These are phyloP conservation scores for Xanthorhoe spadicearia DNA, from an alignment of 2,888 invertebrate genomes.

Conservation along the genomic window DNA sequence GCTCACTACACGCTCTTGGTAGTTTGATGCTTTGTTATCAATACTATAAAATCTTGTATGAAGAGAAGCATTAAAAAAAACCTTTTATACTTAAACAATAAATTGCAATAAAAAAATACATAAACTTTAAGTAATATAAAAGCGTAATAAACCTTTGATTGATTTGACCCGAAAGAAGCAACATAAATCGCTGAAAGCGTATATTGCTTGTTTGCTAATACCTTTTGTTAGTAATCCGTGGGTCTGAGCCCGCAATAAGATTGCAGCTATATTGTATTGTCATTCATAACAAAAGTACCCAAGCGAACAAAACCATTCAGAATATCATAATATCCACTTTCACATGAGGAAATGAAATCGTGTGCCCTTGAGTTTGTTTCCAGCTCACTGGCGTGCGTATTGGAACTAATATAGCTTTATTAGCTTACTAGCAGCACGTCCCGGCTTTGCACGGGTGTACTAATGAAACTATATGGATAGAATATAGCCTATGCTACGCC, in stretches of 20 bases:
- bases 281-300: constrained; percentile 14
- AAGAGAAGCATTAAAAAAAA: too few species aligned
- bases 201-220: constrained; percentile 61
- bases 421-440: too few species aligned
- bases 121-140: constrained; percentile 1
- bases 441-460: too few species aligned
- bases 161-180: constrained; percentile 40
- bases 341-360: constrained; percentile 10
- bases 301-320: constrained; percentile 4
- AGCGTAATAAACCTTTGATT: constrained; percentile 18
- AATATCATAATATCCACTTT: constrained; percentile 12
- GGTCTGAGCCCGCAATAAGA: constrained; percentile 60
- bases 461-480: too few species aligned
- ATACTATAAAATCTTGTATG: neutral
- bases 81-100: too few species aligned
- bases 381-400: constrained; percentile 5
- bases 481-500: too few species aligned
- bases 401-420: neutral
- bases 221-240: constrained; percentile 61
- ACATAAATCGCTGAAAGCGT: constrained; percentile 32
- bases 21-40: neutral
- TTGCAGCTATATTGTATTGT: constrained; percentile 35
- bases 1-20: constrained; percentile 2
- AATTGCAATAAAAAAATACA: too few species aligned
- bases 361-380: constrained; percentile 15